A percentile compares a stretch with the other conserved stretches of the same genome.
Conservation (phyloP, 1,140 invertebrate genomes). For the Drosophila sproati region DNA sequence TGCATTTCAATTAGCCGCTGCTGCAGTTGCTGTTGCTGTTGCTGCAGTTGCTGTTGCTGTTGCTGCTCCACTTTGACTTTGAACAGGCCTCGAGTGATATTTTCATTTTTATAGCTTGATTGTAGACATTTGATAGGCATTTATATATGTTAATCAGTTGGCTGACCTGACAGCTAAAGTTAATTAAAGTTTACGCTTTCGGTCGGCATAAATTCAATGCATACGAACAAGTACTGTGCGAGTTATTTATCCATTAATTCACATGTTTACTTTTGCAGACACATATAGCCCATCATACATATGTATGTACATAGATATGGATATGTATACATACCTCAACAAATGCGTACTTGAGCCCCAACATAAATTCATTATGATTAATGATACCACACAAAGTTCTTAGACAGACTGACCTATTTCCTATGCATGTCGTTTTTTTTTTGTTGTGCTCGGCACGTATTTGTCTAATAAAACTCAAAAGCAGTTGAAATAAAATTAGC, state of each 20-base stretch:
- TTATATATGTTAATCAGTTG: conserved; percentile 76
- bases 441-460: not conserved
- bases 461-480: conserved; percentile 21
- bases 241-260: conserved; percentile 70
- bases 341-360: not conserved
- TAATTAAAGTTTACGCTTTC: conserved; percentile 70
- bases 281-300: not conserved
- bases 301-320: not conserved
- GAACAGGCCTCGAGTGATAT: conserved; percentile 58
- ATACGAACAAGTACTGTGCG: not conserved
- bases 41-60: conserved; percentile 12
- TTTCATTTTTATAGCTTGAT: conserved; percentile 78
- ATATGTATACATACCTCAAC: conserved; percentile 41
- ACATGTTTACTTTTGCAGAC: conserved; percentile 47
- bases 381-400: conserved; percentile 48
- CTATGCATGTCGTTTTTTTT: not conserved
- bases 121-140: conserved; percentile 77
- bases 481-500: conserved; percentile 74
- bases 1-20: conserved; percentile 75
- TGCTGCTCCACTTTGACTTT: conserved; percentile 76
- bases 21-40: conserved; percentile 28
- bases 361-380: conserved; percentile 73
- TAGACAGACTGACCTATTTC: conserved; percentile 36
- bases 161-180: conserved; percentile 72
- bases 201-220: conserved; percentile 23